Base-by-base conservation (phyloP, 2,797 vertebrate species). In the Synanceia verrucosa region DNA sequence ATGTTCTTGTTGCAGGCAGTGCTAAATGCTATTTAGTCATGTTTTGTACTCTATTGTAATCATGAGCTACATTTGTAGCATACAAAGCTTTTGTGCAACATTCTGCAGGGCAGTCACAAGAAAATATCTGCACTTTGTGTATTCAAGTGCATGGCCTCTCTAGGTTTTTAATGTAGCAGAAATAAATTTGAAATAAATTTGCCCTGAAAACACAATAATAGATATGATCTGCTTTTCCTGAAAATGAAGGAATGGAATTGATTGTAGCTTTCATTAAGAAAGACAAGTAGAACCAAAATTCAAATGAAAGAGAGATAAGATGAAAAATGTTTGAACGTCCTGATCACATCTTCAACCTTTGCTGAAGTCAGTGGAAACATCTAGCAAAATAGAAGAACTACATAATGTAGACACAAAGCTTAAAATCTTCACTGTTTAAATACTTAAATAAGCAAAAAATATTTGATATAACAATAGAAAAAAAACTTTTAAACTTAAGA, bases 111-210 rank as follows among this genome's bases (percentile, higher is more conserved):
- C 13, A 74, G 19, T 34, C 4, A 14, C 16, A 51, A 34, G 43
- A 33, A 50, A 44, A 69, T 52, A 46, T 62, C 33, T 69, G 7
- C 61, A 56, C 59, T 46, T 70, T 13, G 21, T 23, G 24, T 10
- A 47, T 61, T 65, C 58, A 68, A 23, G 21, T 81, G 21, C 58
- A 39, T 41, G 31, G 60, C 37, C 51, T 48, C 66, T 68, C 12
- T 58, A 58, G 66, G 34, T 48, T 80, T 79, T 87, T 78, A 88
- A 86, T 88, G 84, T 76, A 82, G 83, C 84, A 89, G 68, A 87
- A 88, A 90, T 60, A 81, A 76, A n/a, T n/a, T n/a, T n/a, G 41
- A 87, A 91, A 89, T 73, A 89, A 90, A 70, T 84, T 88, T 86
- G n/a, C 60, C 51, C 58, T 59, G 26, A 83, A 51, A 78, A 46